phyloP scores from a whole-genome alignment of 2,797 vertebrate genomes.

The Phataginus tricuspis region DNA sequence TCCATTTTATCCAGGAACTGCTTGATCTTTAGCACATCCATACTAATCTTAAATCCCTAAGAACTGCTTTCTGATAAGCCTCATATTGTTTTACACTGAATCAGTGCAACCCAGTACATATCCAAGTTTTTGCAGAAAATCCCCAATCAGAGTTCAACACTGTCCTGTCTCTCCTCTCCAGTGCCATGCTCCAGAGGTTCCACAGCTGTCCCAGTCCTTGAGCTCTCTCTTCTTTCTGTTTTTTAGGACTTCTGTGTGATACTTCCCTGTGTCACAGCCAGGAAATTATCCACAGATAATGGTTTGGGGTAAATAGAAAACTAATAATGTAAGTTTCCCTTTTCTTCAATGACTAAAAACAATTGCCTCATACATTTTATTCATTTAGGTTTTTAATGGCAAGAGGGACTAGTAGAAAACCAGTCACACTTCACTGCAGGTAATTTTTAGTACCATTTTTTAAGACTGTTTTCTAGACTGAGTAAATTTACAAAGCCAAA shows the following conservation, averaged over 20 bases:
- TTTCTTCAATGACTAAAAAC: neutral
- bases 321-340: rapidly evolving
- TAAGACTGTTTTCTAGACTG: neutral
- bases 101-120: neutral
- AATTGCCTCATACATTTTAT: neutral
- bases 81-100: neutral
- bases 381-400: neutral
- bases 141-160: neutral
- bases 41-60: neutral
- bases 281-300: neutral
- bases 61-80: neutral
- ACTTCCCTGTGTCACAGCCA: neutral
- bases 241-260: rapidly evolving
- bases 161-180: neutral
- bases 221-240: neutral
- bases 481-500: neutral
- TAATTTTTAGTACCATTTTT: neutral
- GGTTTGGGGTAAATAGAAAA: neutral
- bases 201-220: neutral
- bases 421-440: neutral
- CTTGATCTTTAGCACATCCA: neutral
- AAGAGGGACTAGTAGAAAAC: neutral
- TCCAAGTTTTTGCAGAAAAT: neutral
- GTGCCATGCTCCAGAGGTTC: neutral
- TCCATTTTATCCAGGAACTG: neutral